Percentiles rank a stretch among this genome's conserved stretches.
These are phyloP conservation scores for Drosophila pegasa DNA, from an alignment of 2,888 invertebrate species.

Conservation along the genomic window DNA sequence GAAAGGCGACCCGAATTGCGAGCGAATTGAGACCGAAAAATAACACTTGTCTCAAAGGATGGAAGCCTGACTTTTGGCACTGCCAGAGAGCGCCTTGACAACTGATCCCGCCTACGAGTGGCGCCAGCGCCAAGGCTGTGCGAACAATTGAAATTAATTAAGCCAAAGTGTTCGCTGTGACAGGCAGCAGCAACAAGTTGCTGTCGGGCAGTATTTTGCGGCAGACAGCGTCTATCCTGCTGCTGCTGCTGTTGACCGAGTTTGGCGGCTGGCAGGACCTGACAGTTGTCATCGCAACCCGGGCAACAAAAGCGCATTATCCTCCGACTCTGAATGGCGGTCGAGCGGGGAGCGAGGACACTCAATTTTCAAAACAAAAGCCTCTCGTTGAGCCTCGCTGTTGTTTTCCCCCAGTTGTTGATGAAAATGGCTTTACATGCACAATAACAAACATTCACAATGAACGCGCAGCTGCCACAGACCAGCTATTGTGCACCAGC, in stretches of 20 bases:
- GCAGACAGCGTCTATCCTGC: conserved; percentile 16
- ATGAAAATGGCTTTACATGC: conserved; percentile 67
- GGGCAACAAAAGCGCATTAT: conserved; percentile 46
- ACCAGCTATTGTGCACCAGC: conserved; percentile 11
- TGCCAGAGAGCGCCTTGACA: conserved; percentile 16
- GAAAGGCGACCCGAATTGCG: conserved; percentile 7
- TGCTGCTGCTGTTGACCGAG: conserved; percentile 30
- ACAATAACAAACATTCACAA: conserved; percentile 53
- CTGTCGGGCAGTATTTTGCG: conserved; percentile 19
- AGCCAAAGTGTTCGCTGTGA: conserved; percentile 50
- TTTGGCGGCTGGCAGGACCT: conserved; percentile 26
- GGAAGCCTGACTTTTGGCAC: neutral
- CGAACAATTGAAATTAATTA: conserved; percentile 68
- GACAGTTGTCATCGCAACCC: conserved; percentile 44
- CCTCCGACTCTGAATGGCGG: conserved; percentile 12
- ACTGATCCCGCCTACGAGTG: neutral
- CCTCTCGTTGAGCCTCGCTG: conserved; percentile 44
- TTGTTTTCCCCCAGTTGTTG: conserved; percentile 47
- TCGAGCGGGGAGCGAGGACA: neutral
- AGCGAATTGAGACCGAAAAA: conserved; percentile 21
- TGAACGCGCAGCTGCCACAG: conserved; percentile 2
- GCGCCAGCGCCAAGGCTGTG: conserved; percentile 31
- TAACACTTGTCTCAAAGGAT: neutral
- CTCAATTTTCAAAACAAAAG: conserved; percentile 49
- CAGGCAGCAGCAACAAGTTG: conserved; percentile 59